These are phyloP conservation scores for Arothron firmamentum DNA, from an alignment of 2,113 vertebrate species.

Conservation along the genomic window DNA sequence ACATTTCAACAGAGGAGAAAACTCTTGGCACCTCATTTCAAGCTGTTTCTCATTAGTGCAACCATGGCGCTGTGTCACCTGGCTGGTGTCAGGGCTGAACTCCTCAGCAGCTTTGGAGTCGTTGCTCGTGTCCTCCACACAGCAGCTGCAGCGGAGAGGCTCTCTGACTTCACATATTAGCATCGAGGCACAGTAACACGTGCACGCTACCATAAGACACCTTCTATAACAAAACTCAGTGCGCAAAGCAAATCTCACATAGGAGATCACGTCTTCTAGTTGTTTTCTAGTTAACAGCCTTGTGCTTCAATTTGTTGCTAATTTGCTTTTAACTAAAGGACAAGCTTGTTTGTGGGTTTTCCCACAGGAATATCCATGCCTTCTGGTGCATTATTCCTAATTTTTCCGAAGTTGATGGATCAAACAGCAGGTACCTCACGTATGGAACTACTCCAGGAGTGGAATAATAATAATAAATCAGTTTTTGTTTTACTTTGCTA, in stretches of 20 bases:
- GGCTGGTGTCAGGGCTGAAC: conserved; percentile 10
- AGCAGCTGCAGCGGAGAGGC: conserved; percentile 22
- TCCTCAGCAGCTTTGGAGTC: conserved; percentile 15
- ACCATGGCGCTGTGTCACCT: conserved; percentile 11
- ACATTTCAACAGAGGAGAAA: background rate
- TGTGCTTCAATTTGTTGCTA: conserved; percentile 40
- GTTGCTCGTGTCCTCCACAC: conserved; percentile 21
- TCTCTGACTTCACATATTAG: conserved; percentile 34
- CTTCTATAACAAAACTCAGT: conserved; percentile 27
- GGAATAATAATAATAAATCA: too few relatives aligned
- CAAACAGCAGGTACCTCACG: too few relatives aligned
- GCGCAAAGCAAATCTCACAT: conserved; percentile 38
- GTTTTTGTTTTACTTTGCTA: too few relatives aligned
- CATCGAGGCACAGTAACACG: conserved; percentile 44
- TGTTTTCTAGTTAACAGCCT: conserved; percentile 16
- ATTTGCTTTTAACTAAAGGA: conserved; percentile 45
- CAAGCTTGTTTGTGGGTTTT: conserved; percentile 36
- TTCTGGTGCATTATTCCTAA: conserved; percentile 21
- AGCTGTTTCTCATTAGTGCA: conserved; percentile 26
- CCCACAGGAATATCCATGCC: conserved; percentile 5
- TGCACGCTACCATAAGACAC: conserved; percentile 14
- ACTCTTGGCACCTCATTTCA: conserved; percentile 9
- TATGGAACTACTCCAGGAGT: too few relatives aligned
- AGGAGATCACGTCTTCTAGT: conserved; percentile 2
- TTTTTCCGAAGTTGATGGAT: background rate